Conservation (phyloP, 2,113 vertebrate genomes). For the Theristicus caerulescens region DNA sequence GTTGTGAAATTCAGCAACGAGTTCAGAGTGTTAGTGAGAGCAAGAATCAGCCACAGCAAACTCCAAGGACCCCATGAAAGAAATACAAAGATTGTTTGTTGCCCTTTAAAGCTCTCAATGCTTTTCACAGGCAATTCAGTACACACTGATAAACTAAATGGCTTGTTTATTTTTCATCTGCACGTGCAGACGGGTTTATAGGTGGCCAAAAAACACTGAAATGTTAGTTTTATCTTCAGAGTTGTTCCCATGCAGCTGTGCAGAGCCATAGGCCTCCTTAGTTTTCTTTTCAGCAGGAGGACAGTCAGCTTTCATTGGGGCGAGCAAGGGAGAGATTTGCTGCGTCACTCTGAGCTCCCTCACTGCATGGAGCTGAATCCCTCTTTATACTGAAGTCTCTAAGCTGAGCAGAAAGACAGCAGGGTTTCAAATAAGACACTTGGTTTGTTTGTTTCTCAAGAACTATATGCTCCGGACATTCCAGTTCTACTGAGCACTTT, state of each 20-base stretch:
- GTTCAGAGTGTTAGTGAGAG: neutral
- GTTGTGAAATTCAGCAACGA: neutral
- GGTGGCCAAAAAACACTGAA: neutral
- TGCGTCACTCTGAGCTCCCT: neutral
- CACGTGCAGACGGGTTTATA: constrained; percentile 3
- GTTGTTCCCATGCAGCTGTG: constrained; percentile 1
- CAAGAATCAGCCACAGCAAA: neutral
- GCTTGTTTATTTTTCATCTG: constrained; percentile 12
- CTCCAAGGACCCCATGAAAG: neutral
- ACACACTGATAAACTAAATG: neutral
- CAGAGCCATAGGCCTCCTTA: neutral
- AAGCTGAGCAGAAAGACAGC: constrained; percentile 14
- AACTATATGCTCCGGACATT: constrained; percentile 18
- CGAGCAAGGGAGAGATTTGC: neutral
- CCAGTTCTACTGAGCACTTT: neutral
- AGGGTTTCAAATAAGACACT: constrained; percentile 9
- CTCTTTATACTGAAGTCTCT: neutral
- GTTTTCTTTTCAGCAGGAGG: neutral
- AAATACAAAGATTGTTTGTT: neutral
- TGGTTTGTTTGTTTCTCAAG: constrained; percentile 27
- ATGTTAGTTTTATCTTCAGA: constrained; percentile 24
- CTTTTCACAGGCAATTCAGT: neutral
- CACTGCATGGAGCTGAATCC: neutral
- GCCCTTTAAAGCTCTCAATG: neutral
- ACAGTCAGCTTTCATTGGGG: neutral